Percentiles rank a stretch among this genome's conserved stretches.
Evolutionary conservation across 2,113 vertebrate genomes (phyloP).

Genomic region (Aptenodytes forsteri): DNA sequence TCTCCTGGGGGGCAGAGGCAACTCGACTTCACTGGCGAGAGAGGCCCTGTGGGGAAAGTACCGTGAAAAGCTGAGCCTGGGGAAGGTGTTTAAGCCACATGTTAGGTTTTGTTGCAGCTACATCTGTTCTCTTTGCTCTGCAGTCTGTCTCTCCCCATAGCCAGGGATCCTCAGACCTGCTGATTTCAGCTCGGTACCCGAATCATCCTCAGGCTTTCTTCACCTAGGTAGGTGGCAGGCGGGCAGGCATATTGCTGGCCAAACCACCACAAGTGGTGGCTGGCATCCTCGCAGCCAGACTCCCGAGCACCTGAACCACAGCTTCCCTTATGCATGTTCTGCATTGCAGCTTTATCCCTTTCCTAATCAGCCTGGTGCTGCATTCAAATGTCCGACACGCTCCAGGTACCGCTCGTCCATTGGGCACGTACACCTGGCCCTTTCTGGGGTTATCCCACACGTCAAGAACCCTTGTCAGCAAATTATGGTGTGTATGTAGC

Average conservation of each 20-base stretch:
- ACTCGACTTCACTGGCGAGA: fast-evolving
- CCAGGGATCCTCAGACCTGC: not conserved
- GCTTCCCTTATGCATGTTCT: fast-evolving
- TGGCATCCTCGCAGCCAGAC: not conserved
- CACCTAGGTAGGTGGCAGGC: not conserved
- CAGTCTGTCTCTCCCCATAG: not conserved
- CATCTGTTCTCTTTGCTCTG: not conserved
- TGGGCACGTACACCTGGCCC: not conserved
- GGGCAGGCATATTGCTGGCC: not conserved
- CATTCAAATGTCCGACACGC: fast-evolving
- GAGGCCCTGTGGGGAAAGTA: not conserved
- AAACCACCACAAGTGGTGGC: not conserved
- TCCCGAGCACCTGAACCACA: fast-evolving
- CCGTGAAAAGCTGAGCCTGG: not conserved
- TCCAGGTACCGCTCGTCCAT: fast-evolving
- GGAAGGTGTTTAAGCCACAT: fast-evolving
- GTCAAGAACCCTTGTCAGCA: not conserved
- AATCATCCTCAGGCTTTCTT: not conserved
- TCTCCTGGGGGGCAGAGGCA: not conserved
- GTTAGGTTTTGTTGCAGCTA: not conserved
- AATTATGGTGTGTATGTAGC: not conserved
- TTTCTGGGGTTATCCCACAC: not conserved
- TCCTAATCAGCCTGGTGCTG: not conserved
- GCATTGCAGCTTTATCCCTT: not conserved
- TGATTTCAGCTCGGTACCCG: fast-evolving